Evolutionary conservation across 2,888 invertebrate species (phyloP), one percentile per base, ranked within the genome.

Genomic region (Escarpia spicata): DNA sequence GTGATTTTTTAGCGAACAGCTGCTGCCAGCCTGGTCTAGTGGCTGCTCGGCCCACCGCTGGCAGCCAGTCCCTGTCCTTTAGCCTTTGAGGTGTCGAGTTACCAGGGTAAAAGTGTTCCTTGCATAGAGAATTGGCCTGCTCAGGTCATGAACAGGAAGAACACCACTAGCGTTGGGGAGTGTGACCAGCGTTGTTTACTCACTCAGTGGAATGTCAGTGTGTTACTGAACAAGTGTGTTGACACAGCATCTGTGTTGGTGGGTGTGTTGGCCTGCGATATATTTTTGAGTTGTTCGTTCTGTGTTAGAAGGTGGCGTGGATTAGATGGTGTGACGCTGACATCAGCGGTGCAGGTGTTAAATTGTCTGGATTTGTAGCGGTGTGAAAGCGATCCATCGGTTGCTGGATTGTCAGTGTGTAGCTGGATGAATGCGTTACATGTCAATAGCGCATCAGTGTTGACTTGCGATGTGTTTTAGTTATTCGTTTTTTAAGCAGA

Each of bases 31-130:
- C 75, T 2, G 75, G 75, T 26, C 75, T 19, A 60, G 75, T 75
- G 75, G 75, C 3, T 15, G 75, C 19, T 75, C 19, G 19, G 75
- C n/a, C 75, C 4, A 4, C 75, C 52, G 52, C 12, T 52, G 52
- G 6, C n/a, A 26, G 75, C 75, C 26, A 75, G 75, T 6, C 75
- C 3, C 2, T 15, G 26, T 26, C 26, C 75, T 26, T n/a, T 75
- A n/a, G 75, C 75, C 75, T 75, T 75, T 75, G 75, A 75, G 75
- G 75, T 75, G 75, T 75, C 75, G 26, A 26, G 75, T 75, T 75
- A 75, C 75, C 6, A 26, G 75, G 75, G 75, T 75, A 75, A 75
- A 75, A 75, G 19, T 19, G 75, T 75, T 75, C 19, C 26, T 26
- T 75, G 19, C 75, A 75, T 6, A 75, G 75, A 75, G 75, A 75